Base-by-base conservation (phyloP, 1,140 invertebrate genomes). In the Leptonema lineaticorne region DNA sequence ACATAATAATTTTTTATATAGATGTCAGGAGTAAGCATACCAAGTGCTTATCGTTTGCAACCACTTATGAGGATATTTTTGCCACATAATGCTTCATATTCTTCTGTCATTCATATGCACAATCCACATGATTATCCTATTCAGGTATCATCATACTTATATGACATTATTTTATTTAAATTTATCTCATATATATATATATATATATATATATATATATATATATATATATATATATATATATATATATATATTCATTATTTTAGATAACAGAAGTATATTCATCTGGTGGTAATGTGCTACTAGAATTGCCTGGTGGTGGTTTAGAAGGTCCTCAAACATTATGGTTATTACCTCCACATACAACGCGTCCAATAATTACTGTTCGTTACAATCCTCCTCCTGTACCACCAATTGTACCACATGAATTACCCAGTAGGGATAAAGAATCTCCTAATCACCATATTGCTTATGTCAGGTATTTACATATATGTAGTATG, bases 281-380 rank as follows among this genome's bases (percentile, higher is more conserved):
- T 83, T 93, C 93, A 73, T 96, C 93, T 80, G 93, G 93, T 62
- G 89, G 91, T 64, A 93, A 95, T 81, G 89, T 97, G 80, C 91
- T 95, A 78, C 81, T 98, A 75, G 92, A 95, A 82, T 84, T 97
- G 75, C 93, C 95, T 63, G 75, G 70, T 46, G 79, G 82, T 30
- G 77, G 70, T 20, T 79, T 85, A 59, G 92, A 94, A 77, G 93
- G 90, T 20, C 87, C 91, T 20, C 89, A 89, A 75, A 86, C 88
- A 74, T 81, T 91, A 74, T 98, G 95, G 95, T 87, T 92, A 78
- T 92, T 98, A 77, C 90, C 92, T 70, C 93, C 96, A 60, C 94
- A 91, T 81, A 86, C 92, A 80, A 90, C 92, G 22, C 94, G 94
- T 78, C 87, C 93, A 67, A 87, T 98, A 50, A 96, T 97, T 81